Evolutionary conservation across 2,113 vertebrate genomes (phyloP).

Genomic region (Circaetus gallicus): DNA sequence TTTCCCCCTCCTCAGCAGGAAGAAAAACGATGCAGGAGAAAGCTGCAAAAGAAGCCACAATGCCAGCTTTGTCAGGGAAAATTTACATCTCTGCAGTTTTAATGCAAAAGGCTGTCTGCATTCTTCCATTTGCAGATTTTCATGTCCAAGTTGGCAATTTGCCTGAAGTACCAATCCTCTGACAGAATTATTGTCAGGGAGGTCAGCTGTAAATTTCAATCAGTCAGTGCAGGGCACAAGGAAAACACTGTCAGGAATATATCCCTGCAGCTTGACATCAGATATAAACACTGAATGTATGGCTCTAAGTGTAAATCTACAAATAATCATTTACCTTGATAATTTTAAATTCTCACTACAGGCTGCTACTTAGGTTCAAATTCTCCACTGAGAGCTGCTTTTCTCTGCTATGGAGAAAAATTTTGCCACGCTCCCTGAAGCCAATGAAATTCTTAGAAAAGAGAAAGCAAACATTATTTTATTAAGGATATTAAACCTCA

Average conservation of each 20-base stretch:
- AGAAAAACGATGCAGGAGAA: not conserved
- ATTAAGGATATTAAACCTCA: not conserved
- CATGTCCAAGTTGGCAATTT: constrained; percentile 22
- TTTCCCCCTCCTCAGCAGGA: not conserved
- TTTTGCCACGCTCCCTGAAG: not conserved
- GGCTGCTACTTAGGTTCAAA: not conserved
- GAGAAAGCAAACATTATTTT: constrained; percentile 2
- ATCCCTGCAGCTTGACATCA: constrained; percentile 17
- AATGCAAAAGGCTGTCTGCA: not conserved
- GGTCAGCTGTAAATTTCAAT: constrained; percentile 49
- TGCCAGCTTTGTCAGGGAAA: not conserved
- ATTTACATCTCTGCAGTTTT: constrained; percentile 23
- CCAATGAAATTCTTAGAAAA: not conserved
- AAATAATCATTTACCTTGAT: constrained; percentile 6
- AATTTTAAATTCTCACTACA: not conserved
- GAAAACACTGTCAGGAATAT: constrained; percentile 29
- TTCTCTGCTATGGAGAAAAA: not conserved
- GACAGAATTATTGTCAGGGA: constrained; percentile 37
- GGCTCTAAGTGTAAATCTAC: not conserved
- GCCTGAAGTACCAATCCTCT: not conserved
- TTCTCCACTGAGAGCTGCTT: not conserved
- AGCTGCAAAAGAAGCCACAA: not conserved
- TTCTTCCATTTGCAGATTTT: constrained; percentile 32
- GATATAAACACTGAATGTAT: not conserved
- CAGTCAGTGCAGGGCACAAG: not conserved